A percentile compares a stretch with the other conserved stretches of the same genome.
phyloP scores from a whole-genome alignment of 2,888 invertebrate genomes.

The Gasteruption jaculator region DNA sequence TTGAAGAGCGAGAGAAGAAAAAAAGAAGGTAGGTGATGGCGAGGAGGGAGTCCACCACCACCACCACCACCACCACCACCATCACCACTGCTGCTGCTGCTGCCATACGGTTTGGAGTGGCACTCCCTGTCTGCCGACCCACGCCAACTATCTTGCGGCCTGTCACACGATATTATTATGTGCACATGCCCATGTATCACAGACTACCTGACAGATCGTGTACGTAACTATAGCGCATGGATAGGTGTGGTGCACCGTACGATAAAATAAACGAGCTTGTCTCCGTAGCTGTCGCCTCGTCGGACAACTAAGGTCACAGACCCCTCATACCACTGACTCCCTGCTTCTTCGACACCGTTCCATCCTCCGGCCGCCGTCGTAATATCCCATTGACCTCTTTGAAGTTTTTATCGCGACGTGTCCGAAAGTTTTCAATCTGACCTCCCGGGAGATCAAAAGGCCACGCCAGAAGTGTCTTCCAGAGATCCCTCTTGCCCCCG shows the following conservation, averaged over 20 bases:
- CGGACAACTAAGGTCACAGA: slow-evolving; percentile 36
- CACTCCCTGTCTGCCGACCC: slow-evolving; percentile 49
- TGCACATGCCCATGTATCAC: slow-evolving; percentile 42
- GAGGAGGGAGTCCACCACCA: slow-evolving; percentile 9
- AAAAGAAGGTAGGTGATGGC: slow-evolving; percentile 9
- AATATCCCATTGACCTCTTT: no score
- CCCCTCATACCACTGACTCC: no score
- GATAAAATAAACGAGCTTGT: slow-evolving; percentile 35
- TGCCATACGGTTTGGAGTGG: slow-evolving; percentile 33
- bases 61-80: no score
- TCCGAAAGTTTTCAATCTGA: no score
- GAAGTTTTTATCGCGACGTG: no score
- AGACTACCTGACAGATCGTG: slow-evolving; percentile 45
- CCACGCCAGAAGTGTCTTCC: no score
- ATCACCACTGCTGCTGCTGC: no score
- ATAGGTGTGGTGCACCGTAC: slow-evolving; percentile 23
- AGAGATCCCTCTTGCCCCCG: no score
- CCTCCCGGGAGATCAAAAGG: no score
- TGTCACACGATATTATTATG: slow-evolving; percentile 44
- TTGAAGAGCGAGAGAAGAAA: not conserved
- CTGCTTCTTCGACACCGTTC: no score
- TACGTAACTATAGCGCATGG: slow-evolving; percentile 31
- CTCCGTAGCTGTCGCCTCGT: slow-evolving; percentile 8
- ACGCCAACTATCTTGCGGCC: slow-evolving; percentile 40
- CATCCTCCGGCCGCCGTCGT: no score